Evolutionary conservation across 2,888 invertebrate species (phyloP).

Genomic region (Apeira syringaria): DNA sequence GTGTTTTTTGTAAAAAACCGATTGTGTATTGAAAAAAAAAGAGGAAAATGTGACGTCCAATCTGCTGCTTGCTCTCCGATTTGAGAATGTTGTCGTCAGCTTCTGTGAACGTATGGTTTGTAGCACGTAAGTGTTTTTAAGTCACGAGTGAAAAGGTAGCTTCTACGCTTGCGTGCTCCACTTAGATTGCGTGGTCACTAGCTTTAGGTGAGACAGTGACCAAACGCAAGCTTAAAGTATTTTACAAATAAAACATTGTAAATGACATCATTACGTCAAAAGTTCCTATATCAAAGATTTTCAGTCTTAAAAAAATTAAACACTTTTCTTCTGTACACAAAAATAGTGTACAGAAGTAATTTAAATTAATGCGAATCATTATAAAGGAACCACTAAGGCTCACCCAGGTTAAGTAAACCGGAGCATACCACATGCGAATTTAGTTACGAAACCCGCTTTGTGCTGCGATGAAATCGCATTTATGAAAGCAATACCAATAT

Average conservation of each 20-base stretch:
- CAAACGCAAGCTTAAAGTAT: too few relatives aligned
- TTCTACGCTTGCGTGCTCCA: too few relatives aligned
- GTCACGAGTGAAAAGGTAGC: too few relatives aligned
- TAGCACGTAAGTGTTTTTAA: too few relatives aligned
- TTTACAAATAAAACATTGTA: too few relatives aligned
- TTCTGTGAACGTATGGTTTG: conserved; percentile 45
- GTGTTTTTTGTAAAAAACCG: too few relatives aligned
- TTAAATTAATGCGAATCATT: conserved; percentile 63
- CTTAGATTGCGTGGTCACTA: too few relatives aligned
- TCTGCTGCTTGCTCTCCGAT: conserved; percentile 68
- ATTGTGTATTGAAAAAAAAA: too few relatives aligned
- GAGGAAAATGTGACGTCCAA: conserved; percentile 65
- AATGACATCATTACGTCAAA: too few relatives aligned
- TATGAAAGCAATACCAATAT: conserved; percentile 36
- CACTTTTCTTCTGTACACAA: conserved; percentile 38
- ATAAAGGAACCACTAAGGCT: conserved; percentile 55
- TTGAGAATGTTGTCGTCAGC: conserved; percentile 54
- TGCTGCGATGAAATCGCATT: conserved; percentile 39
- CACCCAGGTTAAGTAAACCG: conserved; percentile 55
- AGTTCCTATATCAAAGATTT: too few relatives aligned
- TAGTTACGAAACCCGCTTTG: conserved; percentile 48
- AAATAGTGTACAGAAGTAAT: conserved; percentile 61
- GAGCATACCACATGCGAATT: conserved; percentile 58
- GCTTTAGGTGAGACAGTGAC: too few relatives aligned
- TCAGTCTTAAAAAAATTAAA: too few relatives aligned